phyloP scores from a whole-genome alignment of 2,888 invertebrate species.

The Thecophora atra region DNA sequence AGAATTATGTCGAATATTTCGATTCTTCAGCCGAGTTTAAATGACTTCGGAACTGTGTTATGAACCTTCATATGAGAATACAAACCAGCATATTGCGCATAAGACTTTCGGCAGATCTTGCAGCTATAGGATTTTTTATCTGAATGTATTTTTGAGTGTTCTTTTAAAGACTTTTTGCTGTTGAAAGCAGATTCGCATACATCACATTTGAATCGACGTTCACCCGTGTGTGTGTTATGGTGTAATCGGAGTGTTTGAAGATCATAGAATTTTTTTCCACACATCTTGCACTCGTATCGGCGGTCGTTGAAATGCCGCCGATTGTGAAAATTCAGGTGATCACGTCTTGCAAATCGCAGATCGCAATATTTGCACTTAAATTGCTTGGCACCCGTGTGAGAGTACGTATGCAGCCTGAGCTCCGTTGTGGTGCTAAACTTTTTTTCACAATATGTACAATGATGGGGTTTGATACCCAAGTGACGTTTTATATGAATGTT shows the following conservation, averaged over 20 bases:
- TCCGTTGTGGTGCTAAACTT: conserved; percentile 39
- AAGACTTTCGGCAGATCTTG: conserved; percentile 44
- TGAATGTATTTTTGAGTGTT: conserved; percentile 44
- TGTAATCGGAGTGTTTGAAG: conserved; percentile 69
- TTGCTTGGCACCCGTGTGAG: conserved; percentile 42
- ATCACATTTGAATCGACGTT: conserved; percentile 72
- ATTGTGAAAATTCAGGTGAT: conserved; percentile 70
- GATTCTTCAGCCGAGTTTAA: too few species aligned
- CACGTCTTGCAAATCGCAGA: conserved; percentile 36
- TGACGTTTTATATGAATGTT: conserved; percentile 41
- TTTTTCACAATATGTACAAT: conserved; percentile 39
- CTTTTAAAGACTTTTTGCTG: conserved; percentile 42
- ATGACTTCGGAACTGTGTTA: background rate
- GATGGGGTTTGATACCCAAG: conserved; percentile 39
- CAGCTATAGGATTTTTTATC: conserved; percentile 42
- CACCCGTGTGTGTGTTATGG: conserved; percentile 73
- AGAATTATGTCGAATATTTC: too few species aligned
- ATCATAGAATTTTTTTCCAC: conserved; percentile 69
- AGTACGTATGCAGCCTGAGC: conserved; percentile 40
- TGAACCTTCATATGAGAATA: conserved; percentile 27
- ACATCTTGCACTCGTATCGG: conserved; percentile 72
- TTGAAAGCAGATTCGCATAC: conserved; percentile 64
- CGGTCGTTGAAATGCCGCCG: conserved; percentile 74
- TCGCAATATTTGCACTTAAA: conserved; percentile 43
- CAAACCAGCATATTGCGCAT: conserved; percentile 47